Evolutionary conservation across 1,140 invertebrate genomes (phyloP), one percentile per base, ranked within the genome.

Genomic region (Pseudomyrmex pallidus): DNA sequence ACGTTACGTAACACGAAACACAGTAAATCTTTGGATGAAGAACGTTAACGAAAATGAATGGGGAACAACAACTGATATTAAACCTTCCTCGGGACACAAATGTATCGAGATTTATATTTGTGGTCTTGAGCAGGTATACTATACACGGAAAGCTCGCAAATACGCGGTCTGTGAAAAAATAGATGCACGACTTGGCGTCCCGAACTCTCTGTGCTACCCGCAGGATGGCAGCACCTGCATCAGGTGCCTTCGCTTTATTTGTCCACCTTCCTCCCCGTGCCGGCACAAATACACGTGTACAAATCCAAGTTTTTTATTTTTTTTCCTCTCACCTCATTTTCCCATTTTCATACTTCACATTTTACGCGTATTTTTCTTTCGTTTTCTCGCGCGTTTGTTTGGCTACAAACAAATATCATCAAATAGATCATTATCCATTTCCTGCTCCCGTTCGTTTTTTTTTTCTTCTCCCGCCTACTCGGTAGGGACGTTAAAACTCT

Each of bases 161-260:
- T 70, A 78, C 1, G 9, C 9, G 15, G 17, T 67, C 2, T 52
- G 20, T 12, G 44, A 57, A 78, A 78, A 78, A 68, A 35, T 50
- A 80, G 44, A 80, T 57, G 59, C 12, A 7, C 4, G 56, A 50
- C 12, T 59, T 20, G 35, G 10, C 15, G n/a, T 22, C 15, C 46
- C 44, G 46, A 59, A 83, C 59, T 84, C 56, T 54, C 66, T 22
- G 13, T 8, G 22, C 61, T 35, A 22, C 72, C 85, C 88, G 87
- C 61, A 67, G 46, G 89, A 91, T 92, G 89, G 89, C 91, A 90
- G 86, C 91, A 92, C 89, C 15, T 56, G 66, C 77, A 74, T 50
- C 73, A 82, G n/a, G 25, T 61, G 20, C 48, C 35, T 48, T 25
- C 17, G 35, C 48, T 85, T 89, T 84, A 84, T 88, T 86, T 80